Evolutionary conservation across 2,888 invertebrate genomes (phyloP), one percentile per base, ranked within the genome.

Genomic region (Dendrolimus houi): DNA sequence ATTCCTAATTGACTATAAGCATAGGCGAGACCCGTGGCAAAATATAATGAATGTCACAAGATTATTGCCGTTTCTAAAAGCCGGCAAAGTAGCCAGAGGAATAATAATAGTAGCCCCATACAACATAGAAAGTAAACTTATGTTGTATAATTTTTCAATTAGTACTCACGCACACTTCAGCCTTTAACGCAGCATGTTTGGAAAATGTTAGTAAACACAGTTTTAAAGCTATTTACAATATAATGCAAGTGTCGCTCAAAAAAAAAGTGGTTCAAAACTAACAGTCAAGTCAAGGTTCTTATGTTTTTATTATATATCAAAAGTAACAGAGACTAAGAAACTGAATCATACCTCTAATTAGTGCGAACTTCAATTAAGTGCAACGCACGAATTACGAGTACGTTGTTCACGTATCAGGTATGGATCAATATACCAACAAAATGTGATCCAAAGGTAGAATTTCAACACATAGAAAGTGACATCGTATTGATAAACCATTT

Each of bases 91-190:
- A 66, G 64, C 65, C 58, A 53, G 42, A 61, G 58, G 57, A 60
- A 57, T 53, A 57, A 55, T 52, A 60, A 59, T 56, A 47, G 53
- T 41, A 55, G 54, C 54, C 12, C 12, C 9, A 10, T 58, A 56
- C 63, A 59, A 62, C 59, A 60, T 47, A 61, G 54, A 68, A 67
- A 64, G 65, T 62, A 54, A 64, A 62, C 52, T 55, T 42, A 58
- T 57, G 59, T 65, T 64, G 61, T 67, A 64, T 67, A 65, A 68
- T 67, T 68, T 64, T 71, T 69, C 62, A 73, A 66, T 70, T 56
- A 62, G 67, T 92, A 94, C 94, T 94, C 92, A 94, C 94, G 91
- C 92, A 92, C 69, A 94, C 94, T 92, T 94, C 94, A 86, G 93
- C 94, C 94, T 94, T 91, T 77, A 29, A 47, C 72, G 91, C 87